phyloP scores from a whole-genome alignment of 2,113 vertebrate species.

The Bos javanicus region DNA sequence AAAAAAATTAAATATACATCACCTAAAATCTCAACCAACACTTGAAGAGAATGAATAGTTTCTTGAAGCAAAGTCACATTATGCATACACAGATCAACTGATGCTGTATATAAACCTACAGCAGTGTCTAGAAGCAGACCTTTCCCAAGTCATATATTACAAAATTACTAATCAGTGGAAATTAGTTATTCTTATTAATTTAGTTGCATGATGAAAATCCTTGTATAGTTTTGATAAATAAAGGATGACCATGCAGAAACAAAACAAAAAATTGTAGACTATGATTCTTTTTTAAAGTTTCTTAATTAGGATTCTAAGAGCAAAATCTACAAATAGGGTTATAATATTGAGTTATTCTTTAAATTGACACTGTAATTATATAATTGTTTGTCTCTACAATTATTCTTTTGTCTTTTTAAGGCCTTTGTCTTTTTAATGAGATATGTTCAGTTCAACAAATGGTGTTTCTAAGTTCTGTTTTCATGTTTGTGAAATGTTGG shows the following conservation, averaged over 20 bases:
- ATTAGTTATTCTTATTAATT: background rate
- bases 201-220: background rate
- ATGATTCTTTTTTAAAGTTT: background rate
- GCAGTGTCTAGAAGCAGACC: background rate
- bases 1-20: background rate
- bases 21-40: background rate
- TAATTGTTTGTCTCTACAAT: background rate
- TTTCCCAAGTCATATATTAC: background rate
- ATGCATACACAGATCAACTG: background rate
- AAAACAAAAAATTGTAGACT: background rate
- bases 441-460: background rate
- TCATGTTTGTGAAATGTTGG: background rate
- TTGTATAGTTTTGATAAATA: background rate
- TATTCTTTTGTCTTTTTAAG: constrained; percentile 17
- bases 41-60: background rate
- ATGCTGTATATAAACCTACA: background rate
- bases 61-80: background rate
- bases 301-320: background rate
- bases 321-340: background rate
- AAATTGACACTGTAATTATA: background rate
- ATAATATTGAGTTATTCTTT: background rate
- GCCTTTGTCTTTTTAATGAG: background rate
- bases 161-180: background rate
- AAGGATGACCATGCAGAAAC: background rate
- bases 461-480: constrained; percentile 6